These are phyloP conservation scores for Geopemphigus sp. DNA, from an alignment of 1,140 invertebrate genomes.

Conservation along the genomic window DNA sequence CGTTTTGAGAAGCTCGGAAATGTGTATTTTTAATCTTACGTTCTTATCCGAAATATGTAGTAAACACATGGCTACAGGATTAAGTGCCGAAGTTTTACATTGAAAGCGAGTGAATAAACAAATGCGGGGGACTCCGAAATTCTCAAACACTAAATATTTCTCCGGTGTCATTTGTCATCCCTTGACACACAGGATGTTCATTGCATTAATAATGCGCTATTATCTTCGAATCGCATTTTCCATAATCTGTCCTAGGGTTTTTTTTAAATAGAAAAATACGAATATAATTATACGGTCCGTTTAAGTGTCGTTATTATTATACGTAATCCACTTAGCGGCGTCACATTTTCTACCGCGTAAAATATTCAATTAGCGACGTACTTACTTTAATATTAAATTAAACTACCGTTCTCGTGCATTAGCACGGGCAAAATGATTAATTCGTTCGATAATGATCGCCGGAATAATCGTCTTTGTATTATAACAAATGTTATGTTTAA, in stretches of 20 bases:
- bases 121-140: background rate
- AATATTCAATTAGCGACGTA: no score
- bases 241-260: background rate
- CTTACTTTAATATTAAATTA: no score
- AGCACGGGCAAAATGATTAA: no score
- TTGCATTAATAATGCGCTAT: background rate
- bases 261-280: background rate
- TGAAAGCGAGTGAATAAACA: background rate
- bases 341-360: no score
- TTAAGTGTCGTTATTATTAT: no score
- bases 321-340: no score
- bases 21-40: background rate
- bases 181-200: background rate
- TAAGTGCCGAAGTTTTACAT: background rate
- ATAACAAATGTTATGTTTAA: no score
- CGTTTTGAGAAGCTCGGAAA: background rate
- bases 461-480: no score
- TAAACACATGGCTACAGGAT: slow-evolving; percentile 6
- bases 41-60: background rate
- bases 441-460: no score
- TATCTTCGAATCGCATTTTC: slow-evolving; percentile 1
- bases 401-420: no score
- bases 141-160: background rate
- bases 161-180: slow-evolving; percentile 22
- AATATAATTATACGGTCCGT: background rate